Percentiles rank a stretch among this genome's conserved stretches.
Conservation (phyloP, 2,888 invertebrate species). For the Colletes collaris region DNA sequence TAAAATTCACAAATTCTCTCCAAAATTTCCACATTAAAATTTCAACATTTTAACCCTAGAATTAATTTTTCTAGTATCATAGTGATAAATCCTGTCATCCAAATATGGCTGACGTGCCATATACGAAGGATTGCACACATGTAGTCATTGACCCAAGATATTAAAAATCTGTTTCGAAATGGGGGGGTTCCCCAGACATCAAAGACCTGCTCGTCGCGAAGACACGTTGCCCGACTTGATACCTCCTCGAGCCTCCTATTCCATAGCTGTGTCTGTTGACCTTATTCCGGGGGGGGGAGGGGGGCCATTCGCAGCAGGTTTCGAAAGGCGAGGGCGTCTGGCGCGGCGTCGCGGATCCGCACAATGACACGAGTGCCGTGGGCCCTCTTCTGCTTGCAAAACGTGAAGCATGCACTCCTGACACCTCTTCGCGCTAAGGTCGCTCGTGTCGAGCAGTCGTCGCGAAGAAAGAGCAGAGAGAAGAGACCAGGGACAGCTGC, state of each 20-base stretch:
- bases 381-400: slow-evolving; percentile 56
- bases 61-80: no score
- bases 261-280: slow-evolving; percentile 53
- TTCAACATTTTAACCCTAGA: no score
- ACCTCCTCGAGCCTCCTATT: slow-evolving; percentile 15
- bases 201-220: neutral
- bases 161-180: no score
- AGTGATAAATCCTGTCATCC: no score
- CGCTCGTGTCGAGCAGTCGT: slow-evolving; percentile 43
- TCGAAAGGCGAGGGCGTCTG: slow-evolving; percentile 20
- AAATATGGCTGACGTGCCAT: no score
- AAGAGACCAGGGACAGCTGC: slow-evolving; percentile 5
- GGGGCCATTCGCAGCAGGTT: slow-evolving; percentile 25
- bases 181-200: no score
- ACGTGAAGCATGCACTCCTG: slow-evolving; percentile 63
- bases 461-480: slow-evolving; percentile 28
- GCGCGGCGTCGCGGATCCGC: slow-evolving; percentile 28
- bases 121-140: no score
- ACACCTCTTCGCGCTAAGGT: slow-evolving; percentile 43
- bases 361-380: slow-evolving; percentile 43
- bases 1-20: no score
- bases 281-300: slow-evolving; percentile 46
- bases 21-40: no score
- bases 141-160: no score
- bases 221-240: slow-evolving; percentile 26